Evolutionary conservation across 2,113 vertebrate species (phyloP), one percentile per base, ranked within the genome.

Genomic region (Lagenorhynchus albirostris): DNA sequence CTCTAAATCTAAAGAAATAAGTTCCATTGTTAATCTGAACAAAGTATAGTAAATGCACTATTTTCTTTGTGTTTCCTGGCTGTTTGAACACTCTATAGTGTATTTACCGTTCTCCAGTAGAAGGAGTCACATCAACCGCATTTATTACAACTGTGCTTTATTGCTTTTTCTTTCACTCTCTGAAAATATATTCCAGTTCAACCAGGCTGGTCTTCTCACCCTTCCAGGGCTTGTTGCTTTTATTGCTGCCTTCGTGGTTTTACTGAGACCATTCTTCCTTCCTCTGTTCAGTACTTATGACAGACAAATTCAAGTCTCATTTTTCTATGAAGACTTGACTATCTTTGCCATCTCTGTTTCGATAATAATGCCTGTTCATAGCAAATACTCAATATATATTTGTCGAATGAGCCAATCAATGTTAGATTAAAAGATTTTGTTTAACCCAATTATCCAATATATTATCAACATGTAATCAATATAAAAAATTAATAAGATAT

Each of bases 1-100:
- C 21, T 77, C 47, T 31, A 50, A 70, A 94, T 90, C 26, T 87
- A 90, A 96, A 94, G 58, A 21, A 90, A 18, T 84, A 20, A 55
- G 10, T n/a, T 31, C 6, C 53, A 62, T 14, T 53, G 26, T 87
- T 80, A 76, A 74, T 60, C 31, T 79, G 70, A 90, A 26, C 10
- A 55, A 63, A 84, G n/a, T 38, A 41, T 2, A 85, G 2, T 20
- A 58, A 84, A 9, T 36, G 6, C 12, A 29, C 18, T 15, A 53
- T 20, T 33, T 81, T 23, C 21, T 23, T 1, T 33, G 17, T 65
- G 11, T 84, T 62, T 87, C 44, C 17, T 67, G 67, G 25, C 20
- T 33, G 83, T 50, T 41, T 25, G 29, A 38, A 70, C 3, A 8
- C 25, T 81, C 25, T n/a, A 2, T 25, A 14, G 33, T 62, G 0